A percentile compares a stretch with the other conserved stretches of the same genome.
These are phyloP conservation scores for Metopolophium dirhodum DNA, from an alignment of 1,140 invertebrate species.

Conservation along the genomic window DNA sequence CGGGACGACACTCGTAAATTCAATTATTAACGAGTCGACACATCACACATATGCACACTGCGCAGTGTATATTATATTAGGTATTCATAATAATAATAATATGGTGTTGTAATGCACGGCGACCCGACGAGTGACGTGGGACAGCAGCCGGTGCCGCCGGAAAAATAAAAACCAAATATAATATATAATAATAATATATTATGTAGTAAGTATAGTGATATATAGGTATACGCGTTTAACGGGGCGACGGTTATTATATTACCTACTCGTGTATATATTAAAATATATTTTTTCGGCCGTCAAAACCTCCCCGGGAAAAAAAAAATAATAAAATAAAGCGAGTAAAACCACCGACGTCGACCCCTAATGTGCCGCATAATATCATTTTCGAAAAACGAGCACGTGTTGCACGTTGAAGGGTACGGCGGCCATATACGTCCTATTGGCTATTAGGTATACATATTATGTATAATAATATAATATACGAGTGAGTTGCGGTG, in stretches of 20 bases:
- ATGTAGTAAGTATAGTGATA: not conserved
- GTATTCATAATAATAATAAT: not conserved
- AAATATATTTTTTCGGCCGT: not conserved
- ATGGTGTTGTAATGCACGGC: not conserved
- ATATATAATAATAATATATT: not conserved
- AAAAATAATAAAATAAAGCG: conserved; percentile 2
- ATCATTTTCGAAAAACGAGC: conserved; percentile 36
- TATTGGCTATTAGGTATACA: not conserved
- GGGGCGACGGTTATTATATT: conserved; percentile 23
- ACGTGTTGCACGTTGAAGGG: conserved; percentile 24
- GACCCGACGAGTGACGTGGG: conserved; percentile 21
- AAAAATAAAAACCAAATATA: not conserved
- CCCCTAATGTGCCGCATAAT: conserved; percentile 15
- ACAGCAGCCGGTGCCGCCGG: conserved; percentile 5
- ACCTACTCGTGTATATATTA: not conserved
- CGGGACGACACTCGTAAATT: conserved; percentile 36
- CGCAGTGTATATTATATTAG: conserved; percentile 17
- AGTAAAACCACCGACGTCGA: not conserved
- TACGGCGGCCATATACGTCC: not conserved
- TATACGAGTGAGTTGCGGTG: not conserved
- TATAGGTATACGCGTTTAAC: conserved; percentile 7
- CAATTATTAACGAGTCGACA: conserved; percentile 38
- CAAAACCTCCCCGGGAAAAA: not conserved
- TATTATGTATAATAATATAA: conserved; percentile 20
- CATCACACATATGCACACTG: not conserved